phyloP scores from a whole-genome alignment of 2,888 invertebrate genomes.

The Dynastes hyllus region DNA sequence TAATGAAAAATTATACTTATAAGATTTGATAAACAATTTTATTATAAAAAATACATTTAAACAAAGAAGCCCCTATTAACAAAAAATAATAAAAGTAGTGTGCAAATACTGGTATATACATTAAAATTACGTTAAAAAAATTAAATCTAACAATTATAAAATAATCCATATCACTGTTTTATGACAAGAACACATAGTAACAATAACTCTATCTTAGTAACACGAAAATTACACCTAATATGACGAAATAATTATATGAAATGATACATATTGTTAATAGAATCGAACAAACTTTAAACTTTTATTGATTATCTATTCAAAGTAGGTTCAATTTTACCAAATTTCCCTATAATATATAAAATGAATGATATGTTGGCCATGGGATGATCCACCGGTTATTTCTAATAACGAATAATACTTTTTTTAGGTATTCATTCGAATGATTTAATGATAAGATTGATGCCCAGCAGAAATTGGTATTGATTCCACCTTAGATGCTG shows the following conservation, averaged over 20 bases:
- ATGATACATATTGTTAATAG: neutral
- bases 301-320: too few relatives aligned
- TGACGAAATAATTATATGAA: neutral
- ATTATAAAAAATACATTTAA: constrained; percentile 3
- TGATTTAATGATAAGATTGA: constrained; percentile 28
- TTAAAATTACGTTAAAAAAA: constrained; percentile 5
- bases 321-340: too few relatives aligned
- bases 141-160: constrained; percentile 6
- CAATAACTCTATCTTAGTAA: neutral
- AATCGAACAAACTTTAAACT: too few relatives aligned
- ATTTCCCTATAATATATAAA: too few relatives aligned
- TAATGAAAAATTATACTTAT: too few relatives aligned
- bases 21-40: neutral
- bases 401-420: too few relatives aligned
- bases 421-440: too few relatives aligned
- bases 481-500: constrained; percentile 60
- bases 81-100: neutral
- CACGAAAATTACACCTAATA: neutral
- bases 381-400: too few relatives aligned
- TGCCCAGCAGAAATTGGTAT: neutral
- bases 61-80: neutral
- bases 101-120: constrained; percentile 12
- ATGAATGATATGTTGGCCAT: too few relatives aligned
- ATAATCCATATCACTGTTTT: constrained; percentile 37
- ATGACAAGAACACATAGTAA: constrained; percentile 45